phyloP scores from a whole-genome alignment of 2,113 vertebrate species.

The Coryphaenoides rupestris region DNA sequence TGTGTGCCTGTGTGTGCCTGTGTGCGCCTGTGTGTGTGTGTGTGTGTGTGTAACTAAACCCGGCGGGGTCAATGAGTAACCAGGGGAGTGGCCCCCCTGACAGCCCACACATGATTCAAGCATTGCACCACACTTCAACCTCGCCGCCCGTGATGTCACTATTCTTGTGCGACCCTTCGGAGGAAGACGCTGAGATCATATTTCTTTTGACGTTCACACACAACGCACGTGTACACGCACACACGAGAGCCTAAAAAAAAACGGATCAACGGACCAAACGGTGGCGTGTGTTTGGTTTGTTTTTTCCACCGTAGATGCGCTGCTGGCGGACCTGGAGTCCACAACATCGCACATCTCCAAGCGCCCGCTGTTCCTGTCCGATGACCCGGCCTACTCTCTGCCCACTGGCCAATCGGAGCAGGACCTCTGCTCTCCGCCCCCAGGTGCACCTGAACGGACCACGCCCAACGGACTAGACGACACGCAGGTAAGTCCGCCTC shows the following conservation, averaged over 20 bases:
- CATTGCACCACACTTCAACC: constrained; percentile 23
- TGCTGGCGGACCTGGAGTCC: constrained; percentile 94
- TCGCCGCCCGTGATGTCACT: constrained; percentile 23
- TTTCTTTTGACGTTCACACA: too few species aligned
- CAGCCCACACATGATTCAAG: constrained; percentile 45
- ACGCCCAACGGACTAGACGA: constrained; percentile 86
- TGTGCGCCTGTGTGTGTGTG: constrained; percentile 17
- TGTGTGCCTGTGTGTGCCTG: constrained; percentile 12
- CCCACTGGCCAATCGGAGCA: constrained; percentile 83
- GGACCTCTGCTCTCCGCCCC: constrained; percentile 78
- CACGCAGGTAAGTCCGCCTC: constrained; percentile 74
- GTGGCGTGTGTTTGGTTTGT: constrained; percentile 16
- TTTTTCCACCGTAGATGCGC: constrained; percentile 77
- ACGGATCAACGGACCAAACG: neutral
- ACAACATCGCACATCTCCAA: constrained; percentile 96
- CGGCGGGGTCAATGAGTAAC: constrained; percentile 61
- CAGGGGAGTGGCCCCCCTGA: constrained; percentile 40
- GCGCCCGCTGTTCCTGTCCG: constrained; percentile 83
- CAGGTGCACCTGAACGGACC: constrained; percentile 76
- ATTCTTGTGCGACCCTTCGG: neutral
- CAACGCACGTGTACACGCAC: too few species aligned
- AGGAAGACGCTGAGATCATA: too few species aligned
- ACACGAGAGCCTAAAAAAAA: too few species aligned
- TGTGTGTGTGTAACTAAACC: neutral
- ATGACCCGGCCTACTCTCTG: constrained; percentile 85